phyloP scores from a whole-genome alignment of 1,140 invertebrate genomes.

The Whitmania pigra region DNA sequence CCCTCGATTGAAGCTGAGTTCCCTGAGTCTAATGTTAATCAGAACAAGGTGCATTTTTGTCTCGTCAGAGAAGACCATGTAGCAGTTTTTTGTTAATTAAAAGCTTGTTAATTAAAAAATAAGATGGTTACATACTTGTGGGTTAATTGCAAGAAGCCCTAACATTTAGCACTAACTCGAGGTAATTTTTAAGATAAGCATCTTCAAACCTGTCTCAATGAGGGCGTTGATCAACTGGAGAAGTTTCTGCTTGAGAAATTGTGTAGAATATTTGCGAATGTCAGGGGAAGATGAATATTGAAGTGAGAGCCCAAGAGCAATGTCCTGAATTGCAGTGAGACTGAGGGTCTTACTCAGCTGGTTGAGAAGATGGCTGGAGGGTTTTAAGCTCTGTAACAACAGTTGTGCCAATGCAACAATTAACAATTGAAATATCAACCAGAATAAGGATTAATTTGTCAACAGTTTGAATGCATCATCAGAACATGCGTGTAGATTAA shows the following conservation, averaged over 20 bases:
- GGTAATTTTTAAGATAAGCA: background rate
- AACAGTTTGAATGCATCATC: no score
- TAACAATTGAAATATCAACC: background rate
- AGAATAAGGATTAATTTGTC: no score
- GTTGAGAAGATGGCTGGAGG: slow-evolving; percentile 60
- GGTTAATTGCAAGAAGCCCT: no score
- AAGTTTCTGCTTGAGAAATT: slow-evolving; percentile 66
- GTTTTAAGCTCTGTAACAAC: slow-evolving; percentile 55
- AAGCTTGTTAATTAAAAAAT: no score
- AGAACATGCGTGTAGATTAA: no score
- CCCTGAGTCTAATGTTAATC: background rate
- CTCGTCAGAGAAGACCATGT: no score
- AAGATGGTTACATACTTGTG: no score
- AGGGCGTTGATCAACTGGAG: slow-evolving; percentile 71
- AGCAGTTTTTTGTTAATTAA: no score
- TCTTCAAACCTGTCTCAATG: slow-evolving; percentile 52
- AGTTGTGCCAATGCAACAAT: background rate
- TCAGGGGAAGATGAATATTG: slow-evolving; percentile 64
- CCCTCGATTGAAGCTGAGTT: slow-evolving; percentile 45
- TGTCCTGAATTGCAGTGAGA: slow-evolving; percentile 71
- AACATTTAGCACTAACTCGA: no score
- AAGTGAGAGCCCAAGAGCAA: slow-evolving; percentile 69
- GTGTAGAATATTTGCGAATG: slow-evolving; percentile 55
- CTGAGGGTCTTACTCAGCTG: slow-evolving; percentile 69
- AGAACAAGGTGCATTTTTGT: no score